A percentile compares a stretch with the other conserved stretches of the same genome.
These are phyloP conservation scores for Noctilio leporinus DNA, from an alignment of 2,113 vertebrate genomes.

Conservation along the genomic window DNA sequence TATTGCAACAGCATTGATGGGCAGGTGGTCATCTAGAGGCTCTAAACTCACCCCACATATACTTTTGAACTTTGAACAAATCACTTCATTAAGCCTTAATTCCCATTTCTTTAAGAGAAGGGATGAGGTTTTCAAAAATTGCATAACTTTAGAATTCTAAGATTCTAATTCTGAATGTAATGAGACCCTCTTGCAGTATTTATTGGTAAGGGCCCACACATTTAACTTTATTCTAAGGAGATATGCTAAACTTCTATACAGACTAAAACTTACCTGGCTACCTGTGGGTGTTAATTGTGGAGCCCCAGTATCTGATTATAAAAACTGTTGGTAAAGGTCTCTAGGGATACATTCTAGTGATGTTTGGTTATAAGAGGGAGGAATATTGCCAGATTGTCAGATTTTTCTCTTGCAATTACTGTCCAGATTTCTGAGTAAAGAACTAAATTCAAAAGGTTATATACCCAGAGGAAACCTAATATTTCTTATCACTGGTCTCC, in stretches of 20 bases:
- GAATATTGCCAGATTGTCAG: neutral
- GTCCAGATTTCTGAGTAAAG: neutral
- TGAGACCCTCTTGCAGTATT: neutral
- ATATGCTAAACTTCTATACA: neutral
- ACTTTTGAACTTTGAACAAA: neutral
- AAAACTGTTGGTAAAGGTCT: neutral
- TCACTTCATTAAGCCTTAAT: neutral
- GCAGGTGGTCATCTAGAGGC: neutral
- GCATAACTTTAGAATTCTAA: neutral
- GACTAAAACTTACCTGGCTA: neutral
- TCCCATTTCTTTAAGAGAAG: neutral
- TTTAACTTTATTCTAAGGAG: neutral
- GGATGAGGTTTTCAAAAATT: neutral
- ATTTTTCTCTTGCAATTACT: neutral
- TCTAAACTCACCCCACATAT: neutral
- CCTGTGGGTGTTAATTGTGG: neutral
- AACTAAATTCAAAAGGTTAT: neutral
- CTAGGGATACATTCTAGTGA: neutral
- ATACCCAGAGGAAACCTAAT: neutral
- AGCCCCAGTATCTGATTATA: neutral
- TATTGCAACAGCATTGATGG: neutral
- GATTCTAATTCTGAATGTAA: neutral
- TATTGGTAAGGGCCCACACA: neutral
- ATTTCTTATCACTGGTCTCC: neutral
- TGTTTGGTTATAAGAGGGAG: neutral